Base-by-base conservation (phyloP, 2,797 vertebrate species). In the Anomalospiza imberbis region DNA sequence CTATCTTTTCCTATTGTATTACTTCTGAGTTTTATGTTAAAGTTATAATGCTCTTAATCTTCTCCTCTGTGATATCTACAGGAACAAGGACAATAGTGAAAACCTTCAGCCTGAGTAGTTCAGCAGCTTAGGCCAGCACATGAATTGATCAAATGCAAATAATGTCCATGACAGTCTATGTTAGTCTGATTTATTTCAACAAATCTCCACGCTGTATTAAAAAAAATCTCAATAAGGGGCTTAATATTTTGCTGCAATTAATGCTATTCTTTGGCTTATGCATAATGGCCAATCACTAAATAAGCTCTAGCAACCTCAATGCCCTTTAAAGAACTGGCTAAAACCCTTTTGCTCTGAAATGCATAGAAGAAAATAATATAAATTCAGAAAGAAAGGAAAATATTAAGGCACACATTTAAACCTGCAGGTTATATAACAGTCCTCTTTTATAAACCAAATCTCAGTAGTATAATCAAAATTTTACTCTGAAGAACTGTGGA, bases 201-300 rank as follows among this genome's bases (percentile, higher is more conserved):
- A 95, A 88, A 95, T 86, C 92, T 96, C 91, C 94, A 92, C 94
- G 94, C 85, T 94, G 63, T 88, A 91, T 91, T 96, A 40, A 6
- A 75, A 94, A 76, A 79, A 83, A 91, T 76, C 92, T 95, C 91
- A 97, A 75, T 78, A 91, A 84, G 53, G 61, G 58, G 67, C 93
- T 97, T 95, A 97, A 96, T 97, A 96, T 92, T 95, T 85, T 96
- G 63, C 76, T 95, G 34, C 88, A 96, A 94, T 97, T 96, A 97
- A 96, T 93, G 73, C 32, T 94, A 58, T 93, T 89, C 89, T 83
- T 93, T 85, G 91, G 82, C 62, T 93, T 96, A 94, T 95, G 75
- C 61, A 85, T 65, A 94, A 77, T 75, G 89, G 91, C 75, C 94
- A 96, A 91, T 92, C 87, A 91, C 85, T 95, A 81, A 84, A 96